Evolutionary conservation across 1,140 invertebrate genomes (phyloP).

Genomic region (Sipha flava): DNA sequence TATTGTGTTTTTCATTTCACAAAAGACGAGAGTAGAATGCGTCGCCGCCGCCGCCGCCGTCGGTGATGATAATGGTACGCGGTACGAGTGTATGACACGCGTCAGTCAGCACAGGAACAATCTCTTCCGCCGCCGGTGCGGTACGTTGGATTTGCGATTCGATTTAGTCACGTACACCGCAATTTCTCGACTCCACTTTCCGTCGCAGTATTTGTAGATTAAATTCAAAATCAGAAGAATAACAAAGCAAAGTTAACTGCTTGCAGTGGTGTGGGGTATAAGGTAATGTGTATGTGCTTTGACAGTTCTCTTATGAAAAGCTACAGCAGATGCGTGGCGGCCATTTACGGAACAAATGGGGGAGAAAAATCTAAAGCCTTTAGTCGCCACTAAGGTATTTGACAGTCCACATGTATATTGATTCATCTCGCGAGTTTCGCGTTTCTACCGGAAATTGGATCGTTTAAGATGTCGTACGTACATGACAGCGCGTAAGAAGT

Average conservation of each 20-base stretch:
- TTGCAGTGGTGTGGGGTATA: too few species aligned
- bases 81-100: too few species aligned
- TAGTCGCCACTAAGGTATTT: too few species aligned
- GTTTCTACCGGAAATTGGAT: not conserved
- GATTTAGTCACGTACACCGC: not conserved
- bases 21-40: too few species aligned
- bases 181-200: not conserved
- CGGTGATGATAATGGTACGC: too few species aligned
- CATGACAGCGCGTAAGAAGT: not conserved
- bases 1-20: too few species aligned
- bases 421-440: not conserved
- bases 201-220: not conserved
- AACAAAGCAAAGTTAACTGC: not conserved
- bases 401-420: not conserved
- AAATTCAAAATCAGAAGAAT: not conserved
- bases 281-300: too few species aligned
- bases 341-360: too few species aligned
- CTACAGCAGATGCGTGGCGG: too few species aligned
- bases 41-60: too few species aligned
- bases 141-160: not conserved
- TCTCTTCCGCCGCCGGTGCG: not conserved
- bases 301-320: too few species aligned
- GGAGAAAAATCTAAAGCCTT: too few species aligned
- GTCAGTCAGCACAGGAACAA: not conserved
- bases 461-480: not conserved